These are phyloP conservation scores for Torymus tubicola DNA, from an alignment of 2,888 invertebrate genomes.

Conservation along the genomic window DNA sequence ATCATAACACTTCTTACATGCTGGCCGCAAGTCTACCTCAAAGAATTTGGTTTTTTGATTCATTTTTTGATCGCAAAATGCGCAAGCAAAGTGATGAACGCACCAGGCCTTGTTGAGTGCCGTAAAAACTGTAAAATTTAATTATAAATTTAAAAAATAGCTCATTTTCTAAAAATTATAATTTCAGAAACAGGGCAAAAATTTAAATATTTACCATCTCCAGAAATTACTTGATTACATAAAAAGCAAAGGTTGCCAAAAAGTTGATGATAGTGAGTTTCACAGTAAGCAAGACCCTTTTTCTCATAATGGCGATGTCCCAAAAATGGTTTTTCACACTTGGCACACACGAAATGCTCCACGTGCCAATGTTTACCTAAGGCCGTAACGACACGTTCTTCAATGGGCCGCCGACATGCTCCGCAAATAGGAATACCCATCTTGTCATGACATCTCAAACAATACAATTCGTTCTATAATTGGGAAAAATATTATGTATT, in stretches of 20 bases:
- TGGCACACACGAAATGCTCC: slow-evolving; percentile 99
- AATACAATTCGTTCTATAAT: slow-evolving; percentile 93
- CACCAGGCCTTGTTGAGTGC: slow-evolving; percentile 99
- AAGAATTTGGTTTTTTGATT: slow-evolving; percentile 99
- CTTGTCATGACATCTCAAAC: slow-evolving; percentile 98
- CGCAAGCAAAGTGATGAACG: slow-evolving; percentile 98
- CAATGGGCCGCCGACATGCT: slow-evolving; percentile 98
- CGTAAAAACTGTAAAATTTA: slow-evolving; percentile 88
- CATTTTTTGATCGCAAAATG: slow-evolving; percentile 96
- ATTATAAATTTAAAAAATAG: not conserved
- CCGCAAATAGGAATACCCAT: slow-evolving; percentile 99
- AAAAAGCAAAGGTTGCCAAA: slow-evolving; percentile 99
- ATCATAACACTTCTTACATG: slow-evolving; percentile 99
- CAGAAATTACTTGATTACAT: slow-evolving; percentile 98
- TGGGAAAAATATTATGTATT: too few relatives aligned
- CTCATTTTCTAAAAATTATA: slow-evolving; percentile 19
- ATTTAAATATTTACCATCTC: slow-evolving; percentile 89
- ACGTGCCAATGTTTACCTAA: slow-evolving; percentile 99
- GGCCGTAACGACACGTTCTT: slow-evolving; percentile 98
- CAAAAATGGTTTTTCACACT: slow-evolving; percentile 99
- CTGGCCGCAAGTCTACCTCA: slow-evolving; percentile 98
- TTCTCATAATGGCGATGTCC: slow-evolving; percentile 99
- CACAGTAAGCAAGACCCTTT: slow-evolving; percentile 98
- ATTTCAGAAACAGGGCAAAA: too few relatives aligned
- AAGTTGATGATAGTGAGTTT: slow-evolving; percentile 98